A percentile compares a stretch with the other conserved stretches of the same genome.
Conservation (phyloP, 2,888 invertebrate genomes). For the Pheosia gnoma region DNA sequence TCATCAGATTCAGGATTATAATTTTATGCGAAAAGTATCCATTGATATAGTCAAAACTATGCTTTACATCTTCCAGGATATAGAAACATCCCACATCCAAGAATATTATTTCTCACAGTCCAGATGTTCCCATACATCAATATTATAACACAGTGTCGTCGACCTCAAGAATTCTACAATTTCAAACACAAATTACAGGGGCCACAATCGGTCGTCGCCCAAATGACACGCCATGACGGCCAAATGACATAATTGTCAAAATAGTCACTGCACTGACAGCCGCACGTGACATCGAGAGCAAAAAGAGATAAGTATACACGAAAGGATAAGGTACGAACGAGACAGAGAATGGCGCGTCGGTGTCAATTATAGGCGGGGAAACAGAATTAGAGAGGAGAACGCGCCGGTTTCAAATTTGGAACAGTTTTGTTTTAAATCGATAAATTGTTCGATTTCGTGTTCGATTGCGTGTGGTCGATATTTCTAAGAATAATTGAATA, state of each 20-base stretch:
- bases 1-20: no score
- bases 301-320: conserved; percentile 53
- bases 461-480: conserved; percentile 80
- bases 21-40: no score
- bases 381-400: conserved; percentile 79
- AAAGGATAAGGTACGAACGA: conserved; percentile 35
- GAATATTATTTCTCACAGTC: conserved; percentile 47
- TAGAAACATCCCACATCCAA: background rate
- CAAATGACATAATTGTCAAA: conserved; percentile 85
- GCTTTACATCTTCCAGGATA: no score
- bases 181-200: conserved; percentile 78
- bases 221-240: conserved; percentile 81
- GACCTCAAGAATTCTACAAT: conserved; percentile 76
- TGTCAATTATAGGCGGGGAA: conserved; percentile 84
- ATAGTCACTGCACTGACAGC: conserved; percentile 79
- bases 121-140: conserved; percentile 78
- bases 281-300: conserved; percentile 76
- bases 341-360: conserved; percentile 71
- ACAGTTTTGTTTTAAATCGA: conserved; percentile 82
- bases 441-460: conserved; percentile 79
- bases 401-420: conserved; percentile 80
- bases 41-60: no score
- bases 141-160: conserved; percentile 64
- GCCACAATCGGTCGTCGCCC: conserved; percentile 78
- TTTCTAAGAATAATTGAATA: conserved; percentile 80